These are phyloP conservation scores for Andricus quercusramuli DNA, from an alignment of 2,888 invertebrate species.

Conservation along the genomic window DNA sequence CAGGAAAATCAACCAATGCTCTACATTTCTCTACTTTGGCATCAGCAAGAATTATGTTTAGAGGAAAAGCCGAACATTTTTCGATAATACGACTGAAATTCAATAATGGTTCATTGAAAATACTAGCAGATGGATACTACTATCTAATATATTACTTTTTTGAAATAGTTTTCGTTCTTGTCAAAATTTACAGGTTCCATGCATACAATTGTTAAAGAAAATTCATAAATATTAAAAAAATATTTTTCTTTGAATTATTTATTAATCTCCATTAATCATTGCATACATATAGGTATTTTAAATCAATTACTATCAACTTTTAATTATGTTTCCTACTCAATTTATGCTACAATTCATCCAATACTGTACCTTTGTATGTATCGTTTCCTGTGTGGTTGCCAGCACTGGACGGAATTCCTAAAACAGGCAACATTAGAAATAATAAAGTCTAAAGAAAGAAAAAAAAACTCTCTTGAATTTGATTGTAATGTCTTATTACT, in stretches of 20 bases:
- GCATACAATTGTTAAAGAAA: too few relatives aligned
- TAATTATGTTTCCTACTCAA: background rate
- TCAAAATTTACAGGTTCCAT: too few relatives aligned
- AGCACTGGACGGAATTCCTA: slow-evolving; percentile 67
- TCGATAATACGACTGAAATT: background rate
- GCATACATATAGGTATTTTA: background rate
- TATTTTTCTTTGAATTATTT: too few relatives aligned
- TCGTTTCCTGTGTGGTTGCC: slow-evolving; percentile 63
- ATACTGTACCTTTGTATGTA: slow-evolving; percentile 70
- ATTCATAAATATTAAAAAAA: too few relatives aligned
- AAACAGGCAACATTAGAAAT: slow-evolving; percentile 49
- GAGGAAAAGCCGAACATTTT: background rate
- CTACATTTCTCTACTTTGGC: slow-evolving; percentile 40
- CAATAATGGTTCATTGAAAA: background rate
- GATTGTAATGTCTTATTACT: background rate
- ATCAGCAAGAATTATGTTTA: slow-evolving; percentile 25
- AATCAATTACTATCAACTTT: background rate
- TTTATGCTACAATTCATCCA: background rate
- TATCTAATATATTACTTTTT: too few relatives aligned
- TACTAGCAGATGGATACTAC: background rate
- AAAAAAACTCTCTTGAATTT: background rate
- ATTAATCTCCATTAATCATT: too few relatives aligned
- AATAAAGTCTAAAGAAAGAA: background rate
- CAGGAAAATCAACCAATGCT: background rate
- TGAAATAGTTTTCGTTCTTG: too few relatives aligned